A percentile compares a stretch with the other conserved stretches of the same genome.
These are phyloP conservation scores for Ferrisia virgata DNA, from an alignment of 2,888 invertebrate species.

Conservation along the genomic window DNA sequence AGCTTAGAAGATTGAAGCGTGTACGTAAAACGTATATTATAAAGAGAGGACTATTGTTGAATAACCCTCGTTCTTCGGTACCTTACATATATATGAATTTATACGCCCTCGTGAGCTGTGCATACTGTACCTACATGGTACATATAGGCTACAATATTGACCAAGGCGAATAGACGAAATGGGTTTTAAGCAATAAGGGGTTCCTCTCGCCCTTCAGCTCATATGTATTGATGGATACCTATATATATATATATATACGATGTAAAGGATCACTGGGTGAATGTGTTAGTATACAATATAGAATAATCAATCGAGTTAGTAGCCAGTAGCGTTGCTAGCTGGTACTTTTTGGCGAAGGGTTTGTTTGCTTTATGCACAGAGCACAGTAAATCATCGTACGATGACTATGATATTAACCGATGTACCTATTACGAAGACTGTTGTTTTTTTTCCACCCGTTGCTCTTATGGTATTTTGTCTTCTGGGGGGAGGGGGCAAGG, in stretches of 20 bases:
- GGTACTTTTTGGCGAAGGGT: neutral
- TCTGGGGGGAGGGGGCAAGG: too few relatives aligned
- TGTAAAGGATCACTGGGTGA: neutral
- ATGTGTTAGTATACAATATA: neutral
- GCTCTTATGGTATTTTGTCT: too few relatives aligned
- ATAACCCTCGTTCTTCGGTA: neutral
- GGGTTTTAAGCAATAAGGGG: neutral
- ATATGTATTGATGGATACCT: too few relatives aligned
- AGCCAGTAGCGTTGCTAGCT: neutral
- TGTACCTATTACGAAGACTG: too few relatives aligned
- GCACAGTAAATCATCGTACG: neutral
- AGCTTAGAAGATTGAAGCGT: neutral
- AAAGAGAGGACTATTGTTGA: neutral
- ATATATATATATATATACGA: neutral
- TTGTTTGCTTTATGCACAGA: neutral
- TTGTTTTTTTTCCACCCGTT: too few relatives aligned
- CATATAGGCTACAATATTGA: too few relatives aligned
- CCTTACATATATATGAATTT: neutral
- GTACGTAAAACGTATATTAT: neutral
- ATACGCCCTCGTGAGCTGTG: constrained; percentile 1
- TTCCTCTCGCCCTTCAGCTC: too few relatives aligned
- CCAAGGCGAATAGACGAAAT: neutral
- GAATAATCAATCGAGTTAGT: neutral
- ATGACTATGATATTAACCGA: too few relatives aligned
- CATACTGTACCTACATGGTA: too few relatives aligned